Percentiles rank a stretch among this genome's conserved stretches.
phyloP scores from a whole-genome alignment of 1,140 invertebrate genomes.

The Hypothenemus hampei region DNA sequence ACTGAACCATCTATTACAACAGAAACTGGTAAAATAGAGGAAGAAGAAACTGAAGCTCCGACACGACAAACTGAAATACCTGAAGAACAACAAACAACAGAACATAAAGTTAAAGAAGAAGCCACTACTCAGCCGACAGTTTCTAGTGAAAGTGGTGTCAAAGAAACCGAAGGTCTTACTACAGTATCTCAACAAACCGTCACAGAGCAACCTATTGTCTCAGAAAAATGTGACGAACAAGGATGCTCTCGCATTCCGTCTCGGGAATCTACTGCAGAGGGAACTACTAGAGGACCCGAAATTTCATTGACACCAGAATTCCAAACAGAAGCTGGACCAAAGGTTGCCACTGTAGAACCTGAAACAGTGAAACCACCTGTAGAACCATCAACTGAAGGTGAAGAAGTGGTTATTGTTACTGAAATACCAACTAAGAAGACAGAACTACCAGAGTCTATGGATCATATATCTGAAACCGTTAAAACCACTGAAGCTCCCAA shows the following conservation, averaged over 20 bases:
- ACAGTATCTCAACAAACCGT: conserved; percentile 22
- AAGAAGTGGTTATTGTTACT: conserved; percentile 33
- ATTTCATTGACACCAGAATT: not conserved
- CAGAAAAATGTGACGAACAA: conserved; percentile 9
- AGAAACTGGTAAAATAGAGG: too few relatives aligned
- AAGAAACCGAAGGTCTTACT: not conserved
- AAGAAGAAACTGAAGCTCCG: conserved; percentile 8
- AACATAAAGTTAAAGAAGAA: conserved; percentile 12
- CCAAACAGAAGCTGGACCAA: conserved; percentile 6
- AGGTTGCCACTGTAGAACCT: conserved; percentile 1
- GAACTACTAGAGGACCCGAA: not conserved
- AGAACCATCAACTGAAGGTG: conserved; percentile 21
- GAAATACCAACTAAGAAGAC: conserved; percentile 25
- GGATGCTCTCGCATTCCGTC: conserved; percentile 2
- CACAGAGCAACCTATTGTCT: conserved; percentile 15
- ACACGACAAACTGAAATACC: conserved; percentile 2
- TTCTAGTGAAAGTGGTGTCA: not conserved
- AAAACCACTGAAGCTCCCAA: conserved; percentile 6
- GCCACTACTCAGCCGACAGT: not conserved
- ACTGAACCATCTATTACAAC: too few relatives aligned
- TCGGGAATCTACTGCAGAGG: conserved; percentile 24
- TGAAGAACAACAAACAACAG: conserved; percentile 2
- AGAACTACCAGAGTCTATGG: conserved; percentile 32
- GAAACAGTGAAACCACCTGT: conserved; percentile 1
- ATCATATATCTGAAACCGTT: conserved; percentile 28